Base-by-base conservation (phyloP, 1,140 invertebrate genomes). In the Pomacea maculata region DNA sequence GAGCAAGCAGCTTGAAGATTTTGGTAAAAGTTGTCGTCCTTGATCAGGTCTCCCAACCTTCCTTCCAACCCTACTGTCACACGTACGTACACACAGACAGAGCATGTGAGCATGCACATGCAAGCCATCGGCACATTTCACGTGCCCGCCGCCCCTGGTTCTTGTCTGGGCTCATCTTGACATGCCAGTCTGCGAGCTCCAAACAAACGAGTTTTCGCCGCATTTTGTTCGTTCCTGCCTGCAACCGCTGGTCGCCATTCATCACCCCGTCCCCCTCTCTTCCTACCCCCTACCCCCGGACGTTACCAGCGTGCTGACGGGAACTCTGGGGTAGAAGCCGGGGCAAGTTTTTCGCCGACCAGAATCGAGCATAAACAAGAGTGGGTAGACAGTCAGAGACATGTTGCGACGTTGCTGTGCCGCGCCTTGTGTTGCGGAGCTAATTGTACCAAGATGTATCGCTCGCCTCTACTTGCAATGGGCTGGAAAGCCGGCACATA, bases 381-480 rank as follows among this genome's bases (percentile, higher is more conserved):
- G 67, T 34, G 6, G 10, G 67, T n/a, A 70, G 67, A 70, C 67
- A 21, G 6, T 70, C 12, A 70, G 12, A 70, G 67, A 70, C 67
- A 34, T 34, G 67, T 70, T n/a, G 67, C 10, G 67, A 70, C 67
- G n/a, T n/a, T 70, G 67, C 21, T n/a, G 29, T 21, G n/a, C n/a
- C 12, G 1, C 21, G 67, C 21, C 6, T n/a, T n/a, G 21, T 70
- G 67, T 70, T 70, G 21, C 12, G 10, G 21, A 34, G 67, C 67
- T 70, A 70, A 70, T 70, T 70, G 67, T 70, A 70, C 67, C 29
- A 70, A 70, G 67, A 70, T 70, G n/a, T 70, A 70, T 70, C 21
- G 67, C 67, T 70, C 67, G 67, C 21, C 67, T 11, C 67, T 12
- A 61, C 57, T 70, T 12, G 12, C 67, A 70, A 70, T 70, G 67